These are phyloP conservation scores for Aramus guarauna DNA, from an alignment of 2,113 vertebrate species.

Conservation along the genomic window DNA sequence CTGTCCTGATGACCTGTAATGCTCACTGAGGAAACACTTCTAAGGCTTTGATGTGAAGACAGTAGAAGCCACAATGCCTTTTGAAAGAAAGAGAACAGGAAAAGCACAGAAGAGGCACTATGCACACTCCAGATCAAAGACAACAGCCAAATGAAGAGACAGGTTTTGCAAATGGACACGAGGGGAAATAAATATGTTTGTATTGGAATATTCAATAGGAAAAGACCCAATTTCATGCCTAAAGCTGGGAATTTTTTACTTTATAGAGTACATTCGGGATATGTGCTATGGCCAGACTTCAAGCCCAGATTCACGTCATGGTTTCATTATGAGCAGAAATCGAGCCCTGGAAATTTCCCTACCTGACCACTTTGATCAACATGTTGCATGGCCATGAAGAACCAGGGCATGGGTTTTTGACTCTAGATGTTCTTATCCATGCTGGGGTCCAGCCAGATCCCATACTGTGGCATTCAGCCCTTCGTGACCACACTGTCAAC, in stretches of 20 bases:
- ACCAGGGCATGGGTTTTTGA: not conserved
- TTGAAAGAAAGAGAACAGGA: not conserved
- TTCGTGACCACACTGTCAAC: rapidly evolving
- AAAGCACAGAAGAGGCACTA: not conserved
- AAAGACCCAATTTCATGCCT: not conserved
- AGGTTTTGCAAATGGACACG: not conserved
- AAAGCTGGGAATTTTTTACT: not conserved
- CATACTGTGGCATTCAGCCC: rapidly evolving
- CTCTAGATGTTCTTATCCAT: not conserved
- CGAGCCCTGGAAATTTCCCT: not conserved
- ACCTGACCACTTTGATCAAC: not conserved
- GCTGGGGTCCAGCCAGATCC: not conserved
- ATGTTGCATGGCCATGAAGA: not conserved
- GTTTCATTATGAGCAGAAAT: not conserved
- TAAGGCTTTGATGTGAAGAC: not conserved
- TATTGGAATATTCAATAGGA: not conserved
- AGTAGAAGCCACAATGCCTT: not conserved
- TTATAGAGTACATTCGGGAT: not conserved
- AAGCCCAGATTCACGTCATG: not conserved
- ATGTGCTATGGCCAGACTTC: not conserved
- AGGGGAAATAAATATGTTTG: not conserved
- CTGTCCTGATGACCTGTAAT: not conserved
- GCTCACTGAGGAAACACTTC: not conserved
- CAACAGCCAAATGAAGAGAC: not conserved
- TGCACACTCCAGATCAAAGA: not conserved